These are phyloP conservation scores for Lysandra bellargus DNA, from an alignment of 2,888 invertebrate genomes.

Conservation along the genomic window DNA sequence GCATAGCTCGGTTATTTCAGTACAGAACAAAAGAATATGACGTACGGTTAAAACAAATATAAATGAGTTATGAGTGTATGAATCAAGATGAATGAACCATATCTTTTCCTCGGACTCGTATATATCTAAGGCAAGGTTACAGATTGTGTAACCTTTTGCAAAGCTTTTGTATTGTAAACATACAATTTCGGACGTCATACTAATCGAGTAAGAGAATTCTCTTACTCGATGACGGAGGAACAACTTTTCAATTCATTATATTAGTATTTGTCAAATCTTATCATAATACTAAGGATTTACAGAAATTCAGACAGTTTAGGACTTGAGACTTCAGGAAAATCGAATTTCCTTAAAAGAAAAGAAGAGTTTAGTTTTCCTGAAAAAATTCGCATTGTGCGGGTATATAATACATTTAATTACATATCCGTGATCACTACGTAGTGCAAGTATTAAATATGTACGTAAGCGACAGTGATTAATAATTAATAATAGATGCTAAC, in stretches of 20 bases:
- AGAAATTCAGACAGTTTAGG: too few species aligned
- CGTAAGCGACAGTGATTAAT: not conserved
- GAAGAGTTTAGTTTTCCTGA: too few species aligned
- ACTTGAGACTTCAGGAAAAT: too few species aligned
- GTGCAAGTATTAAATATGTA: not conserved
- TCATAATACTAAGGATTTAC: too few species aligned
- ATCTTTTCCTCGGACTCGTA: not conserved
- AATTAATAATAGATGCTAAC: constrained; percentile 8
- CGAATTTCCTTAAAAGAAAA: too few species aligned
- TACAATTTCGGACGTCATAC: not conserved
- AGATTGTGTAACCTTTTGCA: not conserved
- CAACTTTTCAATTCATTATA: not conserved
- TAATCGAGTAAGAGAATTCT: not conserved
- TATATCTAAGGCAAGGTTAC: not conserved
- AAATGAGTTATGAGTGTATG: constrained; percentile 21
- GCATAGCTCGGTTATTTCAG: constrained; percentile 2
- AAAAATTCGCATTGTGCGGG: too few species aligned
- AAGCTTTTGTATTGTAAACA: not conserved
- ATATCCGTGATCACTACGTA: not conserved
- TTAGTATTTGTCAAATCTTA: not conserved
- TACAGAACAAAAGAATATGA: constrained; percentile 21
- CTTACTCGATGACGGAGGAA: not conserved
- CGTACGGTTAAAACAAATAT: constrained; percentile 15
- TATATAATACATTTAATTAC: too few species aligned
- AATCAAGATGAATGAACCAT: constrained; percentile 25